phyloP scores from a whole-genome alignment of 2,113 vertebrate species.

The Festucalex cinctus region DNA sequence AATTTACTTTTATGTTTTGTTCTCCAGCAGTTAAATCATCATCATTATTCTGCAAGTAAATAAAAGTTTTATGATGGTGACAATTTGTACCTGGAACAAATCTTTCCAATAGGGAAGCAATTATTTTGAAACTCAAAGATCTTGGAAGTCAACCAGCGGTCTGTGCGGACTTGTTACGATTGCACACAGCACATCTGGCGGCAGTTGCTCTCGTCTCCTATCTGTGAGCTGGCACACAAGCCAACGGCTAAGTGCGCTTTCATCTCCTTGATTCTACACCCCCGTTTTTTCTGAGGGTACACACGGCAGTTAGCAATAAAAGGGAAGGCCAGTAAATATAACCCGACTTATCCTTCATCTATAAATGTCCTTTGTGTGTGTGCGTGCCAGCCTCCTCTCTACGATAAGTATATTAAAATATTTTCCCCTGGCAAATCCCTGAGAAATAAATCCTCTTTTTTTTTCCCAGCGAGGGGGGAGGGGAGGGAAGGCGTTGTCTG shows the following conservation, averaged over 20 bases:
- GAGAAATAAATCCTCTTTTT: slow-evolving; percentile 62
- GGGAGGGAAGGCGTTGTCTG: slow-evolving; percentile 37
- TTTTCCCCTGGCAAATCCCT: slow-evolving; percentile 59
- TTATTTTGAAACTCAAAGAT: too few species aligned
- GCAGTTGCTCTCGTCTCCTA: too few species aligned
- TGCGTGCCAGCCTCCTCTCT: slow-evolving; percentile 23
- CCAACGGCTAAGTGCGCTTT: slow-evolving; percentile 54
- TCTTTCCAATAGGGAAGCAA: too few species aligned
- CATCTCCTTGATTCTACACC: slow-evolving; percentile 38
- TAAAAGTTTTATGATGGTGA: too few species aligned
- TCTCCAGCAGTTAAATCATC: too few species aligned
- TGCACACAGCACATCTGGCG: too few species aligned
- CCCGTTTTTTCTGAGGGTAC: slow-evolving; percentile 24
- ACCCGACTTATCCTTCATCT: slow-evolving; percentile 47
- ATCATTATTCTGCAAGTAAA: too few species aligned
- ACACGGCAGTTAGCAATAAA: slow-evolving; percentile 37
- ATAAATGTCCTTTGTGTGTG: slow-evolving; percentile 25
- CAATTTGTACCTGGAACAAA: too few species aligned
- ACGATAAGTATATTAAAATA: slow-evolving; percentile 62
- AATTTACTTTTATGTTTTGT: too few species aligned
- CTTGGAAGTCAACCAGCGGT: too few species aligned
- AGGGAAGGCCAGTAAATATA: slow-evolving; percentile 27
- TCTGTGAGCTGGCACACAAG: slow-evolving; percentile 11
- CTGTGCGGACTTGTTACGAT: too few species aligned
- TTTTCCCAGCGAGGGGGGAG: slow-evolving; percentile 21